Evolutionary conservation across 1,140 invertebrate species (phyloP).

Genomic region (Brachionus plicatilis): DNA sequence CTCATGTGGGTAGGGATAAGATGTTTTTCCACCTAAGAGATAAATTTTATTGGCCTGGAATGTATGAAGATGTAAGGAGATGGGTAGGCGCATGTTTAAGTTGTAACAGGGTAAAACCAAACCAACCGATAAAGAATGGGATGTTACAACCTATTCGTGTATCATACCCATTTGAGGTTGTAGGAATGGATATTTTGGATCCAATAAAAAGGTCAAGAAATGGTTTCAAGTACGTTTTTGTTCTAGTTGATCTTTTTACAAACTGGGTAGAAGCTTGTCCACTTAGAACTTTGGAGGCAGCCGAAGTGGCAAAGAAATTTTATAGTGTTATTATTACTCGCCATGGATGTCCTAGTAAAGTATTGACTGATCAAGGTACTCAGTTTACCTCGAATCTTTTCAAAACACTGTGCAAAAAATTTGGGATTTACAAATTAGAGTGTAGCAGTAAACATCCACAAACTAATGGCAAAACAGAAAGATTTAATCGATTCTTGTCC

Average conservation of each 20-base stretch:
- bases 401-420: too few species aligned
- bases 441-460: conserved; percentile 43
- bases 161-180: not conserved
- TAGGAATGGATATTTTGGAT: conserved; percentile 43
- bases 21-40: not conserved
- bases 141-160: conserved; percentile 9
- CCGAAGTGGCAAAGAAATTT: conserved; percentile 45
- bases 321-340: too few species aligned
- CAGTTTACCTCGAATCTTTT: too few species aligned
- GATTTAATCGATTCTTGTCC: not conserved
- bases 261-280: conserved; percentile 52
- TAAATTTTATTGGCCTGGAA: conserved; percentile 27
- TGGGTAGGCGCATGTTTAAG: conserved; percentile 1
- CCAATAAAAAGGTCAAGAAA: conserved; percentile 41
- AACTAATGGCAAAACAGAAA: conserved; percentile 43
- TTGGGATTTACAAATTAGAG: conserved; percentile 41
- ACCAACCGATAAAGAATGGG: not conserved
- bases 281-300: conserved; percentile 50
- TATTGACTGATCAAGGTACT: too few species aligned
- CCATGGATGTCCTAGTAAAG: too few species aligned
- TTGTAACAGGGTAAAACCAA: conserved; percentile 31
- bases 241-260: conserved; percentile 51
- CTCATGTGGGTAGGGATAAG: conserved; percentile 15
- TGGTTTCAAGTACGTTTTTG: conserved; percentile 49
- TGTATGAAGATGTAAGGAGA: not conserved